phyloP scores from a whole-genome alignment of 1,140 invertebrate genomes.

The Sarcophaga peregrina region DNA sequence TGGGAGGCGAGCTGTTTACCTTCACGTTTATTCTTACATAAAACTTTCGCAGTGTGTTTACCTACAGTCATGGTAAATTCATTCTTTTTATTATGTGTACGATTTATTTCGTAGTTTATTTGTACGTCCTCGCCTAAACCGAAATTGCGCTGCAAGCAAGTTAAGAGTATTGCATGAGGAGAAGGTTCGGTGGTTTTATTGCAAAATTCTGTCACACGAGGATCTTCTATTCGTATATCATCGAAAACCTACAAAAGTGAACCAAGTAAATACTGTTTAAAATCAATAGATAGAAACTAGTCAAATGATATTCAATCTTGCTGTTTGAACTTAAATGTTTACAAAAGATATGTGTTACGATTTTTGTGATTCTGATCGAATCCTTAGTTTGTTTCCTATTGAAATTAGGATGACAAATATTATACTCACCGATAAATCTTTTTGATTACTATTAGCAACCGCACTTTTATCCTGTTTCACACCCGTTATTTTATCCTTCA shows the following conservation, averaged over 20 bases:
- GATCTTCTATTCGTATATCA: conserved; percentile 92
- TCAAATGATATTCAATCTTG: too few species aligned
- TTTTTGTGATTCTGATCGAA: neutral
- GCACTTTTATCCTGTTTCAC: conserved; percentile 72
- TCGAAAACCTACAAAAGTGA: conserved; percentile 83
- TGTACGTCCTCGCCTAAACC: conserved; percentile 85
- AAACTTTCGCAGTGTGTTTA: conserved; percentile 87
- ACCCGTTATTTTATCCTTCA: conserved; percentile 81
- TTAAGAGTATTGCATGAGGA: conserved; percentile 91
- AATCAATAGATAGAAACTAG: neutral
- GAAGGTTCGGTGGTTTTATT: conserved; percentile 94
- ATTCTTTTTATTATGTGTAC: conserved; percentile 91
- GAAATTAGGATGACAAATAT: neutral
- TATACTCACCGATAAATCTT: conserved; percentile 73
- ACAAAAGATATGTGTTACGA: too few species aligned
- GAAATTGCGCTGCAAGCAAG: conserved; percentile 93
- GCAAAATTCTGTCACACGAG: conserved; percentile 92
- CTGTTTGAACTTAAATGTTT: too few species aligned
- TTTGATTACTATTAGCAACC: conserved; percentile 69
- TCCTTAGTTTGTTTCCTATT: neutral
- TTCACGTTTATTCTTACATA: conserved; percentile 95
- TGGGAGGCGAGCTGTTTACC: conserved; percentile 97
- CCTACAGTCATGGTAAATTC: conserved; percentile 95
- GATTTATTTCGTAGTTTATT: conserved; percentile 88
- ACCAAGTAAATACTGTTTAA: conserved; percentile 14